A percentile compares a stretch with the other conserved stretches of the same genome.
These are phyloP conservation scores for Microctonus aethiopoides DNA, from an alignment of 2,888 invertebrate species.

Conservation along the genomic window DNA sequence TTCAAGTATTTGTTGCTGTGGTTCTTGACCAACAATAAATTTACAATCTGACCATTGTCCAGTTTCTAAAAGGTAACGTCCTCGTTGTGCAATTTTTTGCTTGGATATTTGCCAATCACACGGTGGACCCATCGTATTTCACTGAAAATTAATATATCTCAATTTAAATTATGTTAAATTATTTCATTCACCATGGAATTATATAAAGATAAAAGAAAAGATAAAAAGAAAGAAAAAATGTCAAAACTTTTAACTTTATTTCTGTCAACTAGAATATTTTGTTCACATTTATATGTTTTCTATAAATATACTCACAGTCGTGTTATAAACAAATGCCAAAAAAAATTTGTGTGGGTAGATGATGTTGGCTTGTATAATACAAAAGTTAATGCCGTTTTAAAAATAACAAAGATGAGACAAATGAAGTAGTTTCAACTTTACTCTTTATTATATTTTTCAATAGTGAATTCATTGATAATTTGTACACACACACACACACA, in stretches of 20 bases:
- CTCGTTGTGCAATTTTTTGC: constrained; percentile 78
- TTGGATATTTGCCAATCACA: constrained; percentile 83
- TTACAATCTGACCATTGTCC: constrained; percentile 87
- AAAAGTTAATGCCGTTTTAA: neutral
- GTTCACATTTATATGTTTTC: neutral
- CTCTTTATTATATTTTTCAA: neutral
- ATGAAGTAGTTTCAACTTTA: constrained; percentile 2
- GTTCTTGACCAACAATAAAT: constrained; percentile 83
- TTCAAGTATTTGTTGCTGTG: constrained; percentile 78
- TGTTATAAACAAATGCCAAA: constrained; percentile 35
- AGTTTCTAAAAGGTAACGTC: constrained; percentile 79
- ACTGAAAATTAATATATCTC: neutral
- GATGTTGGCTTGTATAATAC: neutral
- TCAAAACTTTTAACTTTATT: neutral
- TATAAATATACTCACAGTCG: constrained; percentile 30
- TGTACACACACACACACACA: neutral
- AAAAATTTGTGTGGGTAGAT: constrained; percentile 29
- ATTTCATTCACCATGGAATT: neutral
- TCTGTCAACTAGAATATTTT: neutral
- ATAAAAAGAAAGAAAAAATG: neutral
- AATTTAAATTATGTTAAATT: neutral
- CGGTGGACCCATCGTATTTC: constrained; percentile 69
- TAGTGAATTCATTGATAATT: neutral
- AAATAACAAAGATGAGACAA: constrained; percentile 16
- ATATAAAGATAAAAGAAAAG: neutral